These are phyloP conservation scores for Apotomis turbidana DNA, from an alignment of 2,888 invertebrate genomes.

Conservation along the genomic window DNA sequence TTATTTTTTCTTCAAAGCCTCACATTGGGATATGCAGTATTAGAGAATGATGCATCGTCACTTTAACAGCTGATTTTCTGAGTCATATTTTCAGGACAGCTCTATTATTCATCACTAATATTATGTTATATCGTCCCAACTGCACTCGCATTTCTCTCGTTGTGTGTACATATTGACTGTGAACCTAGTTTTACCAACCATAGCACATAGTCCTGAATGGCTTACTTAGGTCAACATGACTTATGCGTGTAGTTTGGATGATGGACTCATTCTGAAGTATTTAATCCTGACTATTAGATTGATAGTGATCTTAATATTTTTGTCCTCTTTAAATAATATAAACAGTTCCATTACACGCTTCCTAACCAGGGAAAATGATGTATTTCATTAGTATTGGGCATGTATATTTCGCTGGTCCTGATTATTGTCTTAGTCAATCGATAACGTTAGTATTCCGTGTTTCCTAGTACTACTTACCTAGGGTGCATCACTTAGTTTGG, in stretches of 20 bases:
- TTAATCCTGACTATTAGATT: constrained; percentile 69
- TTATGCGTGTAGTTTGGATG: constrained; percentile 75
- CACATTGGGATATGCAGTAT: constrained; percentile 82
- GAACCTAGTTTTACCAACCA: constrained; percentile 38
- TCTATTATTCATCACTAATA: constrained; percentile 83
- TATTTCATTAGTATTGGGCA: constrained; percentile 80
- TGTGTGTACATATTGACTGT: constrained; percentile 43
- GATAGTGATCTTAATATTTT: constrained; percentile 66
- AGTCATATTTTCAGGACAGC: constrained; percentile 81
- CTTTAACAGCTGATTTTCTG: constrained; percentile 82
- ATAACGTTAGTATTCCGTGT: constrained; percentile 62
- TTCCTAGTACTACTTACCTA: constrained; percentile 68
- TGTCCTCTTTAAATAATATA: constrained; percentile 72
- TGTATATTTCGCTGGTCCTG: constrained; percentile 80
- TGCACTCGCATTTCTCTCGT: constrained; percentile 58
- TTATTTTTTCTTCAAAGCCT: constrained; percentile 80
- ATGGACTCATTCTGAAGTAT: constrained; percentile 70
- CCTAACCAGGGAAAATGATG: constrained; percentile 80
- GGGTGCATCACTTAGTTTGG: constrained; percentile 82
- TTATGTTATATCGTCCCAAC: constrained; percentile 75
- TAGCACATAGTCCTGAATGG: constrained; percentile 42
- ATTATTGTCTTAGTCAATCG: constrained; percentile 66
- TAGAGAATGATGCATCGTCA: constrained; percentile 84
- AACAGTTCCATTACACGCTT: constrained; percentile 77
- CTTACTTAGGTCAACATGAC: constrained; percentile 41